Evolutionary conservation across 2,888 invertebrate species (phyloP).

Genomic region (Hedychridium roseum): DNA sequence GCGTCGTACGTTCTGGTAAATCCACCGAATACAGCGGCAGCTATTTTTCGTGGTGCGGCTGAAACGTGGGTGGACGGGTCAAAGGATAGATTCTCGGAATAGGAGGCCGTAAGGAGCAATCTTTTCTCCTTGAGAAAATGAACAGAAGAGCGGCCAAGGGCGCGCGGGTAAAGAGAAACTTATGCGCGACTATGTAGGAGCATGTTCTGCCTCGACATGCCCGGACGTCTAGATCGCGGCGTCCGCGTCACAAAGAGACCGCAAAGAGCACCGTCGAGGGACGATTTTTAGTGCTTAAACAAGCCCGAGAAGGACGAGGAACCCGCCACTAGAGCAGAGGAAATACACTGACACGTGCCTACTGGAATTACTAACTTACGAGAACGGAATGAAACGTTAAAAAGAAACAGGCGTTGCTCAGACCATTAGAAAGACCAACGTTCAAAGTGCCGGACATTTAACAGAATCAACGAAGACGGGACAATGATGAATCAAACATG

Average conservation of each 20-base stretch:
- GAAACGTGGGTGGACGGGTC: no score
- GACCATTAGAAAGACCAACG: no score
- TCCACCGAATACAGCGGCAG: no score
- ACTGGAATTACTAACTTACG: no score
- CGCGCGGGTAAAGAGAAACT: slow-evolving; percentile 38
- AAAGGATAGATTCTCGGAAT: slow-evolving; percentile 30
- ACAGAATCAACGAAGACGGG: no score
- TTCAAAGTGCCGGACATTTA: no score
- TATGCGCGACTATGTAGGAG: slow-evolving; percentile 41
- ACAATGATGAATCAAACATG: no score
- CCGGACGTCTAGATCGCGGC: slow-evolving; percentile 39
- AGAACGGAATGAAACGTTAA: no score
- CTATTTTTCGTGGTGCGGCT: no score
- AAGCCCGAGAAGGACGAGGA: slow-evolving; percentile 7
- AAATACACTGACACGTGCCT: slow-evolving; percentile 53
- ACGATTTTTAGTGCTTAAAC: slow-evolving; percentile 39
- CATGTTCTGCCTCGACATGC: slow-evolving; percentile 43
- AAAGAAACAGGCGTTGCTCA: no score
- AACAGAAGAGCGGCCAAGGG: slow-evolving; percentile 11
- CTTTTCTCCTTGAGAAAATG: slow-evolving; percentile 10
- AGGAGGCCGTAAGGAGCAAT: slow-evolving; percentile 24
- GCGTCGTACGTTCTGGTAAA: no score
- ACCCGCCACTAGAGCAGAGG: slow-evolving; percentile 26
- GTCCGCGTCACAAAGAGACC: slow-evolving; percentile 49
- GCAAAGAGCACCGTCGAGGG: slow-evolving; percentile 38